phyloP scores from a whole-genome alignment of 2,797 vertebrate species.

The Clarias pachynema region DNA sequence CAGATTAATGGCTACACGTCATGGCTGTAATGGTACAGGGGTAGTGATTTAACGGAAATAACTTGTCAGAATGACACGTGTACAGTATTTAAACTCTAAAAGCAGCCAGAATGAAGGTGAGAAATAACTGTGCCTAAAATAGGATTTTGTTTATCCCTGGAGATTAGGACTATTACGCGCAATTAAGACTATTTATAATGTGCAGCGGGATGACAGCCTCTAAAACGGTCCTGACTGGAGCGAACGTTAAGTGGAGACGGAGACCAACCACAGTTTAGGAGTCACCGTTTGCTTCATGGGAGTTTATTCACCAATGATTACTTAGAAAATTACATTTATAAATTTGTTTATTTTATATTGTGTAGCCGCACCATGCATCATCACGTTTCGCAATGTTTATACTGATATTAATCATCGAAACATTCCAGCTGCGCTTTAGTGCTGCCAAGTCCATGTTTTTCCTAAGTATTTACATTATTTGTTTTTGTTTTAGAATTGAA shows the following conservation, averaged over 20 bases:
- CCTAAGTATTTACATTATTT: background rate
- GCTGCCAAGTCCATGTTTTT: background rate
- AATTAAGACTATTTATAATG: conserved; percentile 35
- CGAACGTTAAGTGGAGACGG: conserved; percentile 7
- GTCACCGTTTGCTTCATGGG: background rate
- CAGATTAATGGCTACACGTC: conserved; percentile 11
- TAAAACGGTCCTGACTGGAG: conserved; percentile 11
- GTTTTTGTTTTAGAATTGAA: background rate
- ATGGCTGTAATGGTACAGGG: conserved; percentile 17
- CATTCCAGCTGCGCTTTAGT: background rate
- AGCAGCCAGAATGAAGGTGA: conserved; percentile 17
- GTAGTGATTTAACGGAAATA: conserved; percentile 20
- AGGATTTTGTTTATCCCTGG: conserved; percentile 33
- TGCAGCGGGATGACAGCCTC: conserved; percentile 1
- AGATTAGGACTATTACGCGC: background rate
- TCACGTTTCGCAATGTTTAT: background rate
- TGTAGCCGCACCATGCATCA: background rate
- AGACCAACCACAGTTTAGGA: conserved; percentile 13
- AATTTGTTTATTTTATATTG: background rate
- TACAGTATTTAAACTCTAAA: background rate
- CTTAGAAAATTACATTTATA: background rate
- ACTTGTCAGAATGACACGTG: background rate
- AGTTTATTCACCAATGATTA: background rate
- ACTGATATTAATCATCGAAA: background rate
- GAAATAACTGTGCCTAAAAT: conserved; percentile 9